Evolutionary conservation across 2,113 vertebrate genomes (phyloP).

Genomic region (Chroicocephalus ridibundus): DNA sequence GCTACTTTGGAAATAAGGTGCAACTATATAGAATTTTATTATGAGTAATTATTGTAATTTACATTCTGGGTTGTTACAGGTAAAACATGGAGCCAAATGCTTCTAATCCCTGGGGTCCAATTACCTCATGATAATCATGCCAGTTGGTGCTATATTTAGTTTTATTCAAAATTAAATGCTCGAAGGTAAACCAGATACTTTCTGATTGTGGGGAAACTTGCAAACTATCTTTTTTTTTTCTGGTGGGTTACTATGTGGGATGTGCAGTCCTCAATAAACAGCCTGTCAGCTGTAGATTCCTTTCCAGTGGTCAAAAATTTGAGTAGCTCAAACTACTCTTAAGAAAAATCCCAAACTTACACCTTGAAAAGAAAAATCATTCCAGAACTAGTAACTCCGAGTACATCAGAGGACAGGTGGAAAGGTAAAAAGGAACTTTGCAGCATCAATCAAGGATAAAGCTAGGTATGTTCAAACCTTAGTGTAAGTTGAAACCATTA

Average conservation of each 20-base stretch:
- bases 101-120: slow-evolving; percentile 13
- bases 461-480: not conserved
- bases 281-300: not conserved
- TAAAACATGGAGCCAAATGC: not conserved
- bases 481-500: not conserved
- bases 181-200: not conserved
- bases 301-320: not conserved
- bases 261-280: not conserved
- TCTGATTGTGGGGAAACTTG: not conserved
- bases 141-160: not conserved
- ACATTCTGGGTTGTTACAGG: not conserved
- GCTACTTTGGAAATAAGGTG: not conserved
- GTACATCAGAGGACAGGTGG: not conserved
- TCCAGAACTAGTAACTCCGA: not conserved
- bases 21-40: not conserved
- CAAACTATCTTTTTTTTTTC: not conserved
- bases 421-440: not conserved
- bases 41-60: slow-evolving; percentile 21
- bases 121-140: slow-evolving; percentile 23
- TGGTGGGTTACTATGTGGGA: not conserved
- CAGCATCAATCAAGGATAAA: not conserved
- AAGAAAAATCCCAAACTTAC: not conserved
- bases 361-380: not conserved
- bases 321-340: not conserved
- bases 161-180: not conserved